Conservation (phyloP, 2,113 vertebrate genomes). For the Tenrec ecaudatus region DNA sequence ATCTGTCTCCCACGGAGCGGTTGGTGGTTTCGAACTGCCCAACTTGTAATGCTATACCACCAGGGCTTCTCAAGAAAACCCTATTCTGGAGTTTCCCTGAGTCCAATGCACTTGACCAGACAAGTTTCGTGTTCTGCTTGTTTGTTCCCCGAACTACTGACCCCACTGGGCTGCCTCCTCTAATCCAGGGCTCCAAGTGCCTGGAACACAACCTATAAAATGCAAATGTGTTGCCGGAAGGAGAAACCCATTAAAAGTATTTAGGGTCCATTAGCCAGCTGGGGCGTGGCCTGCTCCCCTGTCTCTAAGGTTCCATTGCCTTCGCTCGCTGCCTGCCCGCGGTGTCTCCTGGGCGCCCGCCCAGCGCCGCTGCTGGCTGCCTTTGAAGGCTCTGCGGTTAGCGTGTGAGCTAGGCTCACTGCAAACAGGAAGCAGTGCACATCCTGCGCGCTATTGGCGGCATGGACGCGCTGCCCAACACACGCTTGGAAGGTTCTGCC, state of each 20-base stretch:
- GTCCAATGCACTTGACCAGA: neutral
- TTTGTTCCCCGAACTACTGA: constrained; percentile 42
- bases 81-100: neutral
- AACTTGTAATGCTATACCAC: too few relatives aligned
- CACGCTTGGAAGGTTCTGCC: neutral
- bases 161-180: neutral
- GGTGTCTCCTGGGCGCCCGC: neutral
- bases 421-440: constrained; percentile 81
- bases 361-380: constrained; percentile 47
- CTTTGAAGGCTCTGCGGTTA: constrained; percentile 78
- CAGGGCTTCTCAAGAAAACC: neutral
- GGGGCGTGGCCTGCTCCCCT: constrained; percentile 30
- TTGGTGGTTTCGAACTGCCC: too few relatives aligned
- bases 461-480: neutral
- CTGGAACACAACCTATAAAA: constrained; percentile 52
- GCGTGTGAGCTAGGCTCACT: constrained; percentile 59
- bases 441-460: constrained; percentile 53
- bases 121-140: neutral
- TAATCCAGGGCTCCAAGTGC: constrained; percentile 36
- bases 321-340: constrained; percentile 29
- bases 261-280: constrained; percentile 51
- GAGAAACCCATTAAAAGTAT: constrained; percentile 30
- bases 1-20: too few relatives aligned
- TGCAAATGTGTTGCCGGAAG: constrained; percentile 19
- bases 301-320: neutral